A percentile compares a stretch with the other conserved stretches of the same genome.
These are phyloP conservation scores for Amphimallon solstitiale DNA, from an alignment of 2,888 invertebrate species.

Conservation along the genomic window DNA sequence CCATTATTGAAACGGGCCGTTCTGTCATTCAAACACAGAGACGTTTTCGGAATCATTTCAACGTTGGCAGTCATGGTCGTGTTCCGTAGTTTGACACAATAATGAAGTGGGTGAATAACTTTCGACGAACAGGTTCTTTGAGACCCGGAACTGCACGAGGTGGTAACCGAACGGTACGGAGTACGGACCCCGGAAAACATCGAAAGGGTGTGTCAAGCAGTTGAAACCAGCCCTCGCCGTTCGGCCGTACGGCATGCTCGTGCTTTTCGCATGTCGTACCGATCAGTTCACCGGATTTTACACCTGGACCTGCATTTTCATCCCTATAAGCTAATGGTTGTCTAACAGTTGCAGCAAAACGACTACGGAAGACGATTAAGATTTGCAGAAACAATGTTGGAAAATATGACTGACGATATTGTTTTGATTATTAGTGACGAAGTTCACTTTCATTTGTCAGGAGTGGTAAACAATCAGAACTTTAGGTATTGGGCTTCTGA, in stretches of 20 bases:
- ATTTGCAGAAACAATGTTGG: slow-evolving; percentile 3
- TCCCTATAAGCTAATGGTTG: slow-evolving; percentile 9
- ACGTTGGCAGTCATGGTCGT: no score
- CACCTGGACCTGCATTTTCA: background rate
- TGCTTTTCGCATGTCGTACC: background rate
- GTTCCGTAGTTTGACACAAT: no score
- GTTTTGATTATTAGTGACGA: background rate
- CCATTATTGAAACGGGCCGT: no score
- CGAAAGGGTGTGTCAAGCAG: slow-evolving; percentile 1
- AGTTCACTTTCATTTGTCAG: slow-evolving; percentile 11
- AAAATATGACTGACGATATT: background rate
- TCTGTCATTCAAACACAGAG: no score
- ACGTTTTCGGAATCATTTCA: no score
- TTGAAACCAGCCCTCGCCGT: slow-evolving; percentile 21
- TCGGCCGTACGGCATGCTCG: slow-evolving; percentile 10
- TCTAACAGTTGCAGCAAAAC: background rate
- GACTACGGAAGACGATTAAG: background rate
- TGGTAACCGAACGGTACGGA: no score
- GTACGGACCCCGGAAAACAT: no score
- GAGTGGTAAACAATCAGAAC: slow-evolving; percentile 5
- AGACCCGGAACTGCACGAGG: no score
- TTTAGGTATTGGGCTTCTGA: background rate
- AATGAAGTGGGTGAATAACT: no score
- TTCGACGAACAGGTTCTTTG: no score
- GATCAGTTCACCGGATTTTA: slow-evolving; percentile 1